A percentile compares a stretch with the other conserved stretches of the same genome.
Conservation (phyloP, 2,888 invertebrate species). For the Campaea margaritaria region DNA sequence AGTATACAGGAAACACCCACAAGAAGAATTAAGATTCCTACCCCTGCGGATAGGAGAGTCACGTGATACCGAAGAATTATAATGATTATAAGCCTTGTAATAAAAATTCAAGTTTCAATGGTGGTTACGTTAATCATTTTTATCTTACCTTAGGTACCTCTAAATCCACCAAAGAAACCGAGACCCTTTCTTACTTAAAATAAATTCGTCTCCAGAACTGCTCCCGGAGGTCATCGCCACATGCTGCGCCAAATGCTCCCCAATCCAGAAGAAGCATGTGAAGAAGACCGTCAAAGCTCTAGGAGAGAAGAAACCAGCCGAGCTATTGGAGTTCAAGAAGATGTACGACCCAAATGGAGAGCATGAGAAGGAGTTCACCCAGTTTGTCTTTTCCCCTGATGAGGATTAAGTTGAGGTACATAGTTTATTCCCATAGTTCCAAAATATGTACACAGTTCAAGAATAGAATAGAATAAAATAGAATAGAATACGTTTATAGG, state of each 20-base stretch:
- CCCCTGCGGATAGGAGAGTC: too few species aligned
- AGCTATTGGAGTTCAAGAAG: slow-evolving; percentile 59
- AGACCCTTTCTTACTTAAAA: slow-evolving; percentile 10
- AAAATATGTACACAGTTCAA: background rate
- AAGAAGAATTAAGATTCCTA: too few species aligned
- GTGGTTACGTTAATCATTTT: background rate
- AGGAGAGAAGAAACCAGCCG: slow-evolving; percentile 60
- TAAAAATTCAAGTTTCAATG: background rate
- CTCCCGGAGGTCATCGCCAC: slow-evolving; percentile 72
- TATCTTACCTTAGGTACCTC: background rate
- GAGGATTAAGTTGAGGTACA: slow-evolving; percentile 35
- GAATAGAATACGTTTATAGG: too few species aligned
- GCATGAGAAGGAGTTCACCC: slow-evolving; percentile 62
- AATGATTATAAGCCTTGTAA: too few species aligned
- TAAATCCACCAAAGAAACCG: background rate
- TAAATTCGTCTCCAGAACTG: slow-evolving; percentile 54
- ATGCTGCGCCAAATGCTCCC: slow-evolving; percentile 68
- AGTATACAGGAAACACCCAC: too few species aligned
- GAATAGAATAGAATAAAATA: too few species aligned
- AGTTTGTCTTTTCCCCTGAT: slow-evolving; percentile 56
- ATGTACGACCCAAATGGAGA: slow-evolving; percentile 72
- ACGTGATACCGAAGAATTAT: too few species aligned
- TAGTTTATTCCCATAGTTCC: background rate
- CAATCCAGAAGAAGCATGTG: slow-evolving; percentile 59
- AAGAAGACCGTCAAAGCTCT: slow-evolving; percentile 67